A percentile compares a stretch with the other conserved stretches of the same genome.
Evolutionary conservation across 2,797 vertebrate genomes (phyloP).

Genomic region (Gymnothorax javanicus): DNA sequence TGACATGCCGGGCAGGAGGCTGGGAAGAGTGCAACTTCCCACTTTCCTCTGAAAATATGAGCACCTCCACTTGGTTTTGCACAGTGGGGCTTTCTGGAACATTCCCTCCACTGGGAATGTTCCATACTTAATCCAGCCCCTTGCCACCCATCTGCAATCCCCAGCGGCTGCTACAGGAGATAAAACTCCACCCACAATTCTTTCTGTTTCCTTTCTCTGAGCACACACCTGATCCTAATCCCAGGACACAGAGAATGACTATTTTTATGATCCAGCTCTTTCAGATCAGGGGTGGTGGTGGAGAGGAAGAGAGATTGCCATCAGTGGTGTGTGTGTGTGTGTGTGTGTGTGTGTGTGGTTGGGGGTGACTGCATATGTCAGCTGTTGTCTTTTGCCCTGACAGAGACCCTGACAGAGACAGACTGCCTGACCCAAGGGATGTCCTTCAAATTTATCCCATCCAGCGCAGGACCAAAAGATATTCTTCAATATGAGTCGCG

Average conservation of each 20-base stretch:
- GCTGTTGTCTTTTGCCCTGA: not conserved
- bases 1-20: constrained; percentile 12
- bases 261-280: constrained; percentile 43
- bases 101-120: constrained; percentile 22
- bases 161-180: constrained; percentile 30
- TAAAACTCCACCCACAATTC: constrained; percentile 36
- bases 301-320: not conserved
- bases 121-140: constrained; percentile 27
- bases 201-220: constrained; percentile 18
- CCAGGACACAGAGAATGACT: constrained; percentile 57
- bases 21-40: constrained; percentile 3
- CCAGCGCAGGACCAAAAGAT: not conserved
- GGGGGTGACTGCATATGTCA: not conserved
- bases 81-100: constrained; percentile 21
- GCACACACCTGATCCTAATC: constrained; percentile 65
- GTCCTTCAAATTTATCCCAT: not conserved
- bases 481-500: not conserved
- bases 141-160: not conserved
- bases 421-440: constrained; percentile 8
- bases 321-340: no score
- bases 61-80: not conserved
- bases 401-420: not conserved
- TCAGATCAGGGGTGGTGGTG: not conserved
- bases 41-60: not conserved
- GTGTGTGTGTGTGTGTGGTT: no score